Evolutionary conservation across 2,888 invertebrate genomes (phyloP).

Genomic region (Dryomyza anilis): DNA sequence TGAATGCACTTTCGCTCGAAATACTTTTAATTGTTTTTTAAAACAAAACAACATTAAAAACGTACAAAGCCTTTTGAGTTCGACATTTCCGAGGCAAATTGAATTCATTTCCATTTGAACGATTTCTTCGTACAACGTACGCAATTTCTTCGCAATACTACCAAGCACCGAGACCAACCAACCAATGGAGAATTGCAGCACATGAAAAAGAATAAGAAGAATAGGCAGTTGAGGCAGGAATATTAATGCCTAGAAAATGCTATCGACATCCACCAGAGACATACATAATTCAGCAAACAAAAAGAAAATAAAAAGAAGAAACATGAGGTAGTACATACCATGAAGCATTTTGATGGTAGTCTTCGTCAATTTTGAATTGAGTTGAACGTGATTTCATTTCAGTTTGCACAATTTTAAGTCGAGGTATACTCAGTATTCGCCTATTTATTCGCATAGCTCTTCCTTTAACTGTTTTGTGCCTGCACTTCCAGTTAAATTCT

Average conservation of each 20-base stretch:
- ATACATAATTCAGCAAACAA: neutral
- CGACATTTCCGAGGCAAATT: slow-evolving; percentile 2
- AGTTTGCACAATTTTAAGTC: neutral
- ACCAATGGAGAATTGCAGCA: too few relatives aligned
- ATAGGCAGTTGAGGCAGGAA: neutral
- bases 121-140: neutral
- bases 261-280: neutral
- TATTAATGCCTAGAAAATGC: neutral
- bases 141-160: neutral
- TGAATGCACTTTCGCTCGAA: too few relatives aligned
- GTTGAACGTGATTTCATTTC: slow-evolving; percentile 17
- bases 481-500: neutral
- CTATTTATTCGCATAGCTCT: neutral
- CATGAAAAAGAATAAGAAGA: too few relatives aligned
- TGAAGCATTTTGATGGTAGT: slow-evolving; percentile 24
- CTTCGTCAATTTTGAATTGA: slow-evolving; percentile 23
- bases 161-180: too few relatives aligned
- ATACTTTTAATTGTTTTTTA: too few relatives aligned
- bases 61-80: too few relatives aligned
- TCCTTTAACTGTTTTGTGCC: neutral
- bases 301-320: neutral
- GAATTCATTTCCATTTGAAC: slow-evolving; percentile 8
- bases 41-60: too few relatives aligned
- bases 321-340: too few relatives aligned
- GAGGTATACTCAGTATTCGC: slow-evolving; percentile 8